Percentiles rank a stretch among this genome's conserved stretches.
Evolutionary conservation across 2,113 vertebrate species (phyloP).

Genomic region (Sander lucioperca): DNA sequence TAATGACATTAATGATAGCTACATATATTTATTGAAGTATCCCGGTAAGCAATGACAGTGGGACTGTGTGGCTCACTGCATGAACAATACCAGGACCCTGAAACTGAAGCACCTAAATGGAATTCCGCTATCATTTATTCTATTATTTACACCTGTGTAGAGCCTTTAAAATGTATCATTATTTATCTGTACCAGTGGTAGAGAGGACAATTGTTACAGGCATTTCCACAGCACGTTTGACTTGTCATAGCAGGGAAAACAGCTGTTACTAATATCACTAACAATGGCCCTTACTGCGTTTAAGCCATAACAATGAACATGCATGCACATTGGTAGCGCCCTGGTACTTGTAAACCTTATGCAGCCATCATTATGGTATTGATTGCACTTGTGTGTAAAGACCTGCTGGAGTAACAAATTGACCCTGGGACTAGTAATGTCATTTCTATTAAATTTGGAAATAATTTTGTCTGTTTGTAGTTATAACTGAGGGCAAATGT

Average conservation of each 20-base stretch:
- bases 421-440: background rate
- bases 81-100: background rate
- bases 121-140: background rate
- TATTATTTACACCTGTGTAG: background rate
- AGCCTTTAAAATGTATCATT: background rate
- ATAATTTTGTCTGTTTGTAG: background rate
- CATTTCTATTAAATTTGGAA: background rate
- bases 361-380: background rate
- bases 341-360: background rate
- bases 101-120: background rate
- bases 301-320: background rate
- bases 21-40: background rate
- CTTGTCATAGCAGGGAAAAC: background rate
- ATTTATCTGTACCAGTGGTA: background rate
- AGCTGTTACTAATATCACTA: background rate
- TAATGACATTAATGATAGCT: background rate
- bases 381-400: background rate
- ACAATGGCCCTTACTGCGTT: background rate
- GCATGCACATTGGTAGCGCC: background rate
- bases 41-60: background rate
- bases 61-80: background rate
- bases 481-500: background rate
- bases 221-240: background rate
- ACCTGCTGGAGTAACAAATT: background rate
- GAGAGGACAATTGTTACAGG: background rate